These are phyloP conservation scores for Peromyscus californicus DNA, from an alignment of 2,113 vertebrate genomes.

Conservation along the genomic window DNA sequence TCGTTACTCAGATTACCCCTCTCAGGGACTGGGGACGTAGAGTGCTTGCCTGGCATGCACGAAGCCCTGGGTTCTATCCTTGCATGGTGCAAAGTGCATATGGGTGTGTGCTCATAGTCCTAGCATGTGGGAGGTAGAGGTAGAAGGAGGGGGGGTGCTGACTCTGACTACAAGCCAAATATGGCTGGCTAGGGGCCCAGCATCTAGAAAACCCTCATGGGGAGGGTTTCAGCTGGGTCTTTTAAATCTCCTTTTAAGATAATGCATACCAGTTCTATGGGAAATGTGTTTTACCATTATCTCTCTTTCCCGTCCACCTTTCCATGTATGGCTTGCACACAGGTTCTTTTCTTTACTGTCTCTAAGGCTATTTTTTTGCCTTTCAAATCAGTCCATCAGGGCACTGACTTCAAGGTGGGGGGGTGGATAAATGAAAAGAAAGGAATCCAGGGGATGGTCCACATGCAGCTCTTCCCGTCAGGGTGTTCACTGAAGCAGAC, in stretches of 20 bases:
- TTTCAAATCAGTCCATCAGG: constrained; percentile 43
- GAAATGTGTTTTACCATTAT: constrained; percentile 48
- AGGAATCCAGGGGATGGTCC: constrained; percentile 49
- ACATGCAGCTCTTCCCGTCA: constrained; percentile 59
- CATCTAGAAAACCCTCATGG: not conserved
- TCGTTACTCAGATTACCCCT: not conserved
- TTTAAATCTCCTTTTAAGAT: constrained; percentile 31
- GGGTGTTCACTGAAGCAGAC: not conserved
- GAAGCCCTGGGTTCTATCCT: not conserved
- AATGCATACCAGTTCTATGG: not conserved
- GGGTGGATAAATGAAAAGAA: constrained; percentile 16
- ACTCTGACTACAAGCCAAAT: constrained; percentile 60
- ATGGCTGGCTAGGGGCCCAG: constrained; percentile 43
- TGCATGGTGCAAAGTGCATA: not conserved
- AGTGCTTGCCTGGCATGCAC: not conserved
- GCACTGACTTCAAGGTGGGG: not conserved
- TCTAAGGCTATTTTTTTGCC: constrained; percentile 14
- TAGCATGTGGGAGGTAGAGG: not conserved
- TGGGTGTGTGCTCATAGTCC: not conserved
- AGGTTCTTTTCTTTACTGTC: constrained; percentile 49
- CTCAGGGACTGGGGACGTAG: too few species aligned
- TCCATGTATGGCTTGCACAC: not conserved
- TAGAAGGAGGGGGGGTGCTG: not conserved
- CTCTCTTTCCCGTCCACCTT: constrained; percentile 44
- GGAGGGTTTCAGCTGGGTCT: not conserved